phyloP scores from a whole-genome alignment of 2,888 invertebrate genomes.

The Nephrocerus scutellatus region DNA sequence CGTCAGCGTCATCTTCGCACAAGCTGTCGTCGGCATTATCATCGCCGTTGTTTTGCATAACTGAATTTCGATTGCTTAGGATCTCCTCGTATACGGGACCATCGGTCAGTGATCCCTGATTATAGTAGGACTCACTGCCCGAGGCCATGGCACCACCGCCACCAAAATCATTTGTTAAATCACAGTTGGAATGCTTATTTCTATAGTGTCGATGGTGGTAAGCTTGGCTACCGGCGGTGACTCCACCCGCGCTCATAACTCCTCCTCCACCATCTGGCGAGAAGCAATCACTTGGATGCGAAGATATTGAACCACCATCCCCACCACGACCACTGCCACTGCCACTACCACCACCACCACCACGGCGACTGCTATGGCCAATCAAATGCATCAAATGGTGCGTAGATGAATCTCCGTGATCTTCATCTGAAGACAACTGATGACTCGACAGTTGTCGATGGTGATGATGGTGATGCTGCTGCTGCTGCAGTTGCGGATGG shows the following conservation, averaged over 20 bases:
- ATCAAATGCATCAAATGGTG: constrained; percentile 37
- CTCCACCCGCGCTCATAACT: constrained; percentile 17
- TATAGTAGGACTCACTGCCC: constrained; percentile 37
- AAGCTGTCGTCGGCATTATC: constrained; percentile 34
- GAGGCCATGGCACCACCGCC: constrained; percentile 12
- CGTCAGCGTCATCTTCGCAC: constrained; percentile 32
- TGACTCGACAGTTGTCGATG: constrained; percentile 28
- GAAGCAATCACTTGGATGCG: constrained; percentile 5
- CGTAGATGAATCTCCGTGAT: constrained; percentile 34
- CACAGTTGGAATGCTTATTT: constrained; percentile 46
- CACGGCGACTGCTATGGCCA: constrained; percentile 27
- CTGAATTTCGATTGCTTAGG: constrained; percentile 41
- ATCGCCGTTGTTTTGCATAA: constrained; percentile 39
- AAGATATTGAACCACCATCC: neutral
- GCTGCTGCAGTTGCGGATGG: constrained; percentile 28
- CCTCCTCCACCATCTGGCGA: constrained; percentile 8
- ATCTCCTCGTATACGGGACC: constrained; percentile 47
- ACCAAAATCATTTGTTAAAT: constrained; percentile 28
- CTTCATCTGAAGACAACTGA: constrained; percentile 41
- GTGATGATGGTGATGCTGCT: constrained; percentile 22
- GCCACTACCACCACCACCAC: constrained; percentile 19
- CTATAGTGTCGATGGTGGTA: constrained; percentile 38
- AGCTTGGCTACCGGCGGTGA: constrained; percentile 9
- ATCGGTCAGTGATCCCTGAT: constrained; percentile 33
- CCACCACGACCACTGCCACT: constrained; percentile 13